Evolutionary conservation across 2,113 vertebrate genomes (phyloP).

Genomic region (Saguinus imperator): DNA sequence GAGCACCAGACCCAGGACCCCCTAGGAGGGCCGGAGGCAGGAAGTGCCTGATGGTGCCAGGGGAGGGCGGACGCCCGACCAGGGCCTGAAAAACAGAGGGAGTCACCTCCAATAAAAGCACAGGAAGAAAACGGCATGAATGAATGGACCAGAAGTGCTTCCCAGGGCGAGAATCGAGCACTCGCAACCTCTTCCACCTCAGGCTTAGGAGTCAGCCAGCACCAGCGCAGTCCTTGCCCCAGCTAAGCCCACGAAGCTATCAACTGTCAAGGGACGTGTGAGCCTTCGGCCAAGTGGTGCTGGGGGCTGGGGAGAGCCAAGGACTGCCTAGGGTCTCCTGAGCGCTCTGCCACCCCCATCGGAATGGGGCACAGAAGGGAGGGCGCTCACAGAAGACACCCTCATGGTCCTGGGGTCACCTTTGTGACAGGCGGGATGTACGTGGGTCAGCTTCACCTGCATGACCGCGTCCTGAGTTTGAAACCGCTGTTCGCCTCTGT

Average conservation of each 20-base stretch:
- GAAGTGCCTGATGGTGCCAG: too few species aligned
- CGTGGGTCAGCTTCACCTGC: not conserved
- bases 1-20: not conserved
- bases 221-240: not conserved
- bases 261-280: too few species aligned
- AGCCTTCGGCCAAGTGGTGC: not conserved
- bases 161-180: not conserved
- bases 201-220: too few species aligned
- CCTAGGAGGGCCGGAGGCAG: not conserved
- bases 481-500: accelerated
- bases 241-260: not conserved
- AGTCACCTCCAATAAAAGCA: not conserved
- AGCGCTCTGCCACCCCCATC: too few species aligned
- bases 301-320: not conserved
- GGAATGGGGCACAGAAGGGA: not conserved
- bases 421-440: not conserved
- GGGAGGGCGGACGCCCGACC: too few species aligned
- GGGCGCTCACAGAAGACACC: not conserved
- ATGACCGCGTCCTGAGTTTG: accelerated
- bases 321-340: too few species aligned
- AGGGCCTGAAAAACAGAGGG: accelerated
- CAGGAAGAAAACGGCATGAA: not conserved
- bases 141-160: not conserved
- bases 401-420: not conserved
- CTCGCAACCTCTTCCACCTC: too few species aligned